Percentiles rank a stretch among this genome's conserved stretches.
phyloP scores from a whole-genome alignment of 2,797 vertebrate species.

The Ciconia nigra region DNA sequence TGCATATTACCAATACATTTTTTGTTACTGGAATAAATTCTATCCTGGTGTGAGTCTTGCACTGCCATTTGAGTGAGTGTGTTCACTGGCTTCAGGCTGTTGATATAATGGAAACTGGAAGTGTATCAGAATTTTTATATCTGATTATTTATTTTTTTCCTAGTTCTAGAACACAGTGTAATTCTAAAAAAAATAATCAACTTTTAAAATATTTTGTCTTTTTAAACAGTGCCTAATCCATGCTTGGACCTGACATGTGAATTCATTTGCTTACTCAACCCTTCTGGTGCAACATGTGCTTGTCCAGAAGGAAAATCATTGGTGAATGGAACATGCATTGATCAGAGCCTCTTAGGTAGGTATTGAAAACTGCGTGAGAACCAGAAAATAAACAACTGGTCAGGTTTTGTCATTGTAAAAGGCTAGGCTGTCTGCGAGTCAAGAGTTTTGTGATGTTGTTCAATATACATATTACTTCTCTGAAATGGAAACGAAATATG shows the following conservation, averaged over 20 bases:
- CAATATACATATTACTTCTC: too few relatives aligned
- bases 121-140: background rate
- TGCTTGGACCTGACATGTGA: constrained; percentile 90
- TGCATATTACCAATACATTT: background rate
- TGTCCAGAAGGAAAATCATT: constrained; percentile 94
- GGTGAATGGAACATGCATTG: constrained; percentile 90
- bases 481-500: background rate
- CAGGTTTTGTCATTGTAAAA: background rate
- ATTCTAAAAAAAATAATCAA: too few relatives aligned
- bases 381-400: background rate
- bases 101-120: background rate
- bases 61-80: background rate
- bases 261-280: constrained; percentile 96
- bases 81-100: background rate
- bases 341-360: constrained; percentile 86
- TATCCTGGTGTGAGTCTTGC: background rate
- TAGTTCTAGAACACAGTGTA: background rate
- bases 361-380: background rate
- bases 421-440: background rate
- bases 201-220: background rate
- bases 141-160: background rate
- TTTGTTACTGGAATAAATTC: background rate
- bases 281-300: constrained; percentile 88
- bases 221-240: constrained; percentile 86
- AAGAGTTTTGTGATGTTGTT: background rate